phyloP scores from a whole-genome alignment of 2,888 invertebrate genomes.

The Eubasilissa splendida region DNA sequence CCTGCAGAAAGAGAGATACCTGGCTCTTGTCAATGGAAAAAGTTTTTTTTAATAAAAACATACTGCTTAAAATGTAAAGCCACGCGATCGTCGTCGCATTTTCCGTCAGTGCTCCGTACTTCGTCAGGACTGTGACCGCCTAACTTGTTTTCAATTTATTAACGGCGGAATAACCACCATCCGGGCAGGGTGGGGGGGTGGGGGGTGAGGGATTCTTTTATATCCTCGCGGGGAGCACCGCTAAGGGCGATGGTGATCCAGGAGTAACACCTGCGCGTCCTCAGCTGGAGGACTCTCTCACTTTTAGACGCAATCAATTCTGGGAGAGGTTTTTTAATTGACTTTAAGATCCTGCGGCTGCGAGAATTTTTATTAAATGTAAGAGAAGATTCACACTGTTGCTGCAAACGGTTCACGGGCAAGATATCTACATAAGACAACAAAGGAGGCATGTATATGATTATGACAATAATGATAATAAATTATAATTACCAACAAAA shows the following conservation, averaged over 20 bases:
- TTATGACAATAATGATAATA: too few species aligned
- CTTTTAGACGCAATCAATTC: too few species aligned
- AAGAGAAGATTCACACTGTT: too few species aligned
- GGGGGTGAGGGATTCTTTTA: neutral
- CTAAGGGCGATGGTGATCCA: neutral
- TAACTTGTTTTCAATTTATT: conserved; percentile 48
- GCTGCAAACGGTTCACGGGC: too few species aligned
- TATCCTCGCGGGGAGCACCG: neutral
- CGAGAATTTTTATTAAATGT: too few species aligned
- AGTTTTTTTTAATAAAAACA: conserved; percentile 34
- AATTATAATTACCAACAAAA: too few species aligned
- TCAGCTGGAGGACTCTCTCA: too few species aligned
- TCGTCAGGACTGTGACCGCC: neutral
- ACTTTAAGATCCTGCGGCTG: too few species aligned
- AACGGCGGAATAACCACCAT: neutral
- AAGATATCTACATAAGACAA: too few species aligned
- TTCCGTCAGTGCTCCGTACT: conserved; percentile 17
- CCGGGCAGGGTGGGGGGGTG: neutral
- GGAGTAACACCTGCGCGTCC: too few species aligned
- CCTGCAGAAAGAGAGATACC: neutral
- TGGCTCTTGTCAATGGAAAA: neutral
- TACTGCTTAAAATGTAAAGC: conserved; percentile 45
- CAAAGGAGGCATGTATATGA: too few species aligned
- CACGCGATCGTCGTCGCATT: conserved; percentile 31
- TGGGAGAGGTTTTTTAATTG: too few species aligned